phyloP scores from a whole-genome alignment of 2,888 invertebrate species.

The Frankliniella intonsa region DNA sequence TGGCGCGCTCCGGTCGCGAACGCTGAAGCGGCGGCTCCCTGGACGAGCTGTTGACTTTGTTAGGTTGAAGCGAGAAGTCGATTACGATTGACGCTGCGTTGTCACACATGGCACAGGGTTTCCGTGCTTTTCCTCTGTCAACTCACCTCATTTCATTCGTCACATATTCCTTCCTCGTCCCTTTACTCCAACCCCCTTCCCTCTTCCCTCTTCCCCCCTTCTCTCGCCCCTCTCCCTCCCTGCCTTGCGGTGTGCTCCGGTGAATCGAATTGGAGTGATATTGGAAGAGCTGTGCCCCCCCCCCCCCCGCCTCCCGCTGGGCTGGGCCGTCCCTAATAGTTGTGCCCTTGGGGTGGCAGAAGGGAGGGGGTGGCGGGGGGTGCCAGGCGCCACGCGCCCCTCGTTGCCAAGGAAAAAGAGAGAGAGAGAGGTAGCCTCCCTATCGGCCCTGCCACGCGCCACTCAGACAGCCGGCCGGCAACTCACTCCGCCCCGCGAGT shows the following conservation, averaged over 20 bases:
- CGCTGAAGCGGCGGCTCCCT: slow-evolving; percentile 23
- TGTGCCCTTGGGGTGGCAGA: neutral
- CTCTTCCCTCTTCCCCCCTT: slow-evolving; percentile 16
- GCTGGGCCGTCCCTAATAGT: neutral
- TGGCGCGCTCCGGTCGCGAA: too few relatives aligned
- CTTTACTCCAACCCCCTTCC: slow-evolving; percentile 21
- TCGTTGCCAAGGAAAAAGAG: too few relatives aligned
- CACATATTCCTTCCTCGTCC: slow-evolving; percentile 9
- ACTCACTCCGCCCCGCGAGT: too few relatives aligned
- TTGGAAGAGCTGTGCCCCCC: neutral
- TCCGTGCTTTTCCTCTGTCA: neutral
- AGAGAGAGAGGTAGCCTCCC: too few relatives aligned
- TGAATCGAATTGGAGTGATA: slow-evolving; percentile 58
- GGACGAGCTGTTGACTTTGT: slow-evolving; percentile 21
- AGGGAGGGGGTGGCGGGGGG: too few relatives aligned
- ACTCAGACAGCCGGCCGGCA: too few relatives aligned
- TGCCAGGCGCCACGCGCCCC: too few relatives aligned
- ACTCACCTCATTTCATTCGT: neutral
- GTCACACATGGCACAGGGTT: too few relatives aligned
- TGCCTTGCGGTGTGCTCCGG: neutral
- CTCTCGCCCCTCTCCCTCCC: neutral
- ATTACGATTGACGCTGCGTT: too few relatives aligned
- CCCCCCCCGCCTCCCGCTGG: neutral
- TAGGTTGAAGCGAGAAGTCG: too few relatives aligned
- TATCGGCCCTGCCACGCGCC: too few relatives aligned